These are phyloP conservation scores for Meloidogyne floridensis DNA, from an alignment of 1,140 invertebrate species.

Conservation along the genomic window DNA sequence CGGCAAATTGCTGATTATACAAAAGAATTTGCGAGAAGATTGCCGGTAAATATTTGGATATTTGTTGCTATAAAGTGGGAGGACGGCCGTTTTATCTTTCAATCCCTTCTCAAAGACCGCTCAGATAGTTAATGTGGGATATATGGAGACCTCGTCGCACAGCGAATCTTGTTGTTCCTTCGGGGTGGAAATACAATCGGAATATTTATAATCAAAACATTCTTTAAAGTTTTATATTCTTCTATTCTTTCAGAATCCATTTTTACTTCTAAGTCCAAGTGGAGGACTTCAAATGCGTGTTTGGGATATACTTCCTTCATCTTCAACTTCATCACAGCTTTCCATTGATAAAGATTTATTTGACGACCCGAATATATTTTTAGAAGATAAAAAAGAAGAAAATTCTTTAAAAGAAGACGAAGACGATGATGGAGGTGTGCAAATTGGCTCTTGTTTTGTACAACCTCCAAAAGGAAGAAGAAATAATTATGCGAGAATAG, in stretches of 20 bases:
- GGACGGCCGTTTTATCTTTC: no score
- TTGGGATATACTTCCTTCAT: constrained; percentile 27
- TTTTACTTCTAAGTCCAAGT: constrained; percentile 34
- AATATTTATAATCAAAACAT: no score
- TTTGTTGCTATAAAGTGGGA: neutral
- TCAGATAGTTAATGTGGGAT: no score
- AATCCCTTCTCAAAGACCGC: no score
- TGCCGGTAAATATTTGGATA: constrained; percentile 32
- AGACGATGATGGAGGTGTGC: constrained; percentile 12
- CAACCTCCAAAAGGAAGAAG: neutral
- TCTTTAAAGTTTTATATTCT: neutral
- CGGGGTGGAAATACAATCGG: no score
- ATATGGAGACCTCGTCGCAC: no score
- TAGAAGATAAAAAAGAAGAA: constrained; percentile 19
- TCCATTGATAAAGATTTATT: constrained; percentile 6
- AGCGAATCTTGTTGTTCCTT: no score
- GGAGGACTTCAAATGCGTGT: constrained; percentile 49
- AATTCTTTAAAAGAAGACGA: constrained; percentile 18
- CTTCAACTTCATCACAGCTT: neutral
- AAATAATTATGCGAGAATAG: constrained; percentile 24
- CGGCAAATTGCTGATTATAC: constrained; percentile 30
- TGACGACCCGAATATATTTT: neutral
- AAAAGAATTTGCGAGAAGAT: constrained; percentile 39
- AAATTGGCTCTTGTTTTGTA: constrained; percentile 19
- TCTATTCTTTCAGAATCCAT: constrained; percentile 32